Conservation (phyloP, 2,113 vertebrate species). For the Ictidomys tridecemlineatus region DNA sequence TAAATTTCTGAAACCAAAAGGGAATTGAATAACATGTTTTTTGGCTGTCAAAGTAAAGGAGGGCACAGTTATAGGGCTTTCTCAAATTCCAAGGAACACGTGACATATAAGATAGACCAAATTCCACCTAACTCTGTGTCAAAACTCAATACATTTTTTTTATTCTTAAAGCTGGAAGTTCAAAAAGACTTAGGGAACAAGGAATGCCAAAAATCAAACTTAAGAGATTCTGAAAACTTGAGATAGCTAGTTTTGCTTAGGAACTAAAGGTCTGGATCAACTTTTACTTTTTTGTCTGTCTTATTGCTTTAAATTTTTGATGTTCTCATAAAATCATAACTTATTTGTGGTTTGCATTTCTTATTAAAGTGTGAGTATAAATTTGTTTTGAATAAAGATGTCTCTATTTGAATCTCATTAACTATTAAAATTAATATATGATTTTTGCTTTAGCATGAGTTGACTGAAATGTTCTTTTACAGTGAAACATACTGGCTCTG, state of each 20-base stretch:
- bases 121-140: neutral
- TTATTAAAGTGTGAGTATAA: constrained; percentile 47
- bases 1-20: constrained; percentile 9
- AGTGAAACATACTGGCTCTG: neutral
- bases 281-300: constrained; percentile 26
- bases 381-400: constrained; percentile 52
- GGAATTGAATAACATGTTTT: neutral
- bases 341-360: constrained; percentile 57
- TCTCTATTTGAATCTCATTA: constrained; percentile 53
- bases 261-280: constrained; percentile 25
- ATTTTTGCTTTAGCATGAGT: constrained; percentile 17
- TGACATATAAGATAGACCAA: neutral
- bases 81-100: neutral
- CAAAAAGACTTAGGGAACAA: constrained; percentile 12
- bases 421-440: constrained; percentile 63
- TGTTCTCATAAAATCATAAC: constrained; percentile 57
- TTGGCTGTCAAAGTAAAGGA: neutral
- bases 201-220: constrained; percentile 40
- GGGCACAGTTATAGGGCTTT: accelerated
- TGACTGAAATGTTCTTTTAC: constrained; percentile 14
- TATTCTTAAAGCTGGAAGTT: neutral
- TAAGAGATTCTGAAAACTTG: constrained; percentile 24
- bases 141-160: neutral
- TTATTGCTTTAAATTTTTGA: constrained; percentile 28
- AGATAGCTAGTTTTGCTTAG: neutral